These are phyloP conservation scores for Acanthosoma haemorrhoidale DNA, from an alignment of 2,888 invertebrate genomes.

Conservation along the genomic window DNA sequence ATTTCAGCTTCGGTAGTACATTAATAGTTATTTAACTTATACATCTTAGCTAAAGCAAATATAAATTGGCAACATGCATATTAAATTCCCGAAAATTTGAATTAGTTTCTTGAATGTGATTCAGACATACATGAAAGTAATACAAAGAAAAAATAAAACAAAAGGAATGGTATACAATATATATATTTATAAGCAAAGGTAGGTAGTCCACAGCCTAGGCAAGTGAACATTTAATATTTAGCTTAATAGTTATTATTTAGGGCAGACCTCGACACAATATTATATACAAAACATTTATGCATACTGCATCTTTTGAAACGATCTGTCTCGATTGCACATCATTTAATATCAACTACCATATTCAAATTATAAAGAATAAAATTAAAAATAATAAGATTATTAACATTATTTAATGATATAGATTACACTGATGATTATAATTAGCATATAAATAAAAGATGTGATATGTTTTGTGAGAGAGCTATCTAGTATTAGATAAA, in stretches of 20 bases:
- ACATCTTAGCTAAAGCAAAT: not conserved
- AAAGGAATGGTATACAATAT: conserved; percentile 5
- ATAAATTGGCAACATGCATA: not conserved
- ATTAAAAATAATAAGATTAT: not conserved
- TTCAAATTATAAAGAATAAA: not conserved
- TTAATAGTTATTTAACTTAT: not conserved
- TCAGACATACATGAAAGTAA: not conserved
- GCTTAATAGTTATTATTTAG: not conserved
- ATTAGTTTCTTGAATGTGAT: not conserved
- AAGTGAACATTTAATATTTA: not conserved
- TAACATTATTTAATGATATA: conserved; percentile 4
- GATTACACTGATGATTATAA: not conserved
- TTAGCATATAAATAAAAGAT: not conserved
- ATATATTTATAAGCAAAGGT: not conserved
- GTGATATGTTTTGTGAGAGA: conserved; percentile 3
- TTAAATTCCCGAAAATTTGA: not conserved
- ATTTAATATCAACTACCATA: not conserved
- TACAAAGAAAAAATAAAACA: not conserved
- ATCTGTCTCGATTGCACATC: not conserved
- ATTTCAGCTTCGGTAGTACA: not conserved
- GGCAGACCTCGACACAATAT: not conserved
- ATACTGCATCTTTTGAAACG: conserved; percentile 5
- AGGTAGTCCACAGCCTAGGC: not conserved
- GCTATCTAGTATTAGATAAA: not conserved
- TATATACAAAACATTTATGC: conserved; percentile 1